These are phyloP conservation scores for Penelope pileata DNA, from an alignment of 2,113 vertebrate genomes.

Conservation along the genomic window DNA sequence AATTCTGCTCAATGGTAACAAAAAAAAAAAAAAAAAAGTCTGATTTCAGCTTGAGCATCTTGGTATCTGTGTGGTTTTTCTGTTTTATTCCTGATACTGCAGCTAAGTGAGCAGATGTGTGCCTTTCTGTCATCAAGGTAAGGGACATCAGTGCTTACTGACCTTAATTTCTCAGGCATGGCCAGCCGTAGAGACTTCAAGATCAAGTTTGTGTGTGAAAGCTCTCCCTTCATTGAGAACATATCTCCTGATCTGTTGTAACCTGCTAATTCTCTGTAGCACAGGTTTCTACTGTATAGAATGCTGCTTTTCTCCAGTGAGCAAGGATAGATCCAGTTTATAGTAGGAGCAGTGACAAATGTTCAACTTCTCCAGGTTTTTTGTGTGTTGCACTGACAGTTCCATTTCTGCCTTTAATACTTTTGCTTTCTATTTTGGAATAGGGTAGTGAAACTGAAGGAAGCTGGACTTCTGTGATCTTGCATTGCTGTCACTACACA, in stretches of 20 bases:
- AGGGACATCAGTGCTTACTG: not conserved
- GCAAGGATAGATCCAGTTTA: not conserved
- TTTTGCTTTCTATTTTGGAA: conserved; percentile 21
- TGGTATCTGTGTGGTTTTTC: not conserved
- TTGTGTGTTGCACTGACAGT: not conserved
- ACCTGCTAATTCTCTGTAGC: not conserved
- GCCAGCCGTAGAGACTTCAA: not conserved
- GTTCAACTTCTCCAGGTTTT: not conserved
- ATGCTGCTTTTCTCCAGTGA: not conserved
- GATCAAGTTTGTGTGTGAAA: not conserved
- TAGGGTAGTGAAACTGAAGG: conserved; percentile 1
- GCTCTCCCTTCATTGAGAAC: not conserved
- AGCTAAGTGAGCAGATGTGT: not conserved
- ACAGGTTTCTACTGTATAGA: not conserved
- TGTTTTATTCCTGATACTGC: not conserved
- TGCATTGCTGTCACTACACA: not conserved
- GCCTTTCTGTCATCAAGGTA: not conserved
- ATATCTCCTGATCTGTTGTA: not conserved
- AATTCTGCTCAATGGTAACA: not conserved
- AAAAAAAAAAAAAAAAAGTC: not conserved
- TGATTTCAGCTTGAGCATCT: not conserved
- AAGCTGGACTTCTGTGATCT: conserved; percentile 38
- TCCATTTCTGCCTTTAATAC: not conserved
- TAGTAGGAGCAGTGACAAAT: not conserved
- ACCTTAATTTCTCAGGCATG: not conserved